phyloP scores from a whole-genome alignment of 2,888 invertebrate species.

The Microctonus aethiopoides region DNA sequence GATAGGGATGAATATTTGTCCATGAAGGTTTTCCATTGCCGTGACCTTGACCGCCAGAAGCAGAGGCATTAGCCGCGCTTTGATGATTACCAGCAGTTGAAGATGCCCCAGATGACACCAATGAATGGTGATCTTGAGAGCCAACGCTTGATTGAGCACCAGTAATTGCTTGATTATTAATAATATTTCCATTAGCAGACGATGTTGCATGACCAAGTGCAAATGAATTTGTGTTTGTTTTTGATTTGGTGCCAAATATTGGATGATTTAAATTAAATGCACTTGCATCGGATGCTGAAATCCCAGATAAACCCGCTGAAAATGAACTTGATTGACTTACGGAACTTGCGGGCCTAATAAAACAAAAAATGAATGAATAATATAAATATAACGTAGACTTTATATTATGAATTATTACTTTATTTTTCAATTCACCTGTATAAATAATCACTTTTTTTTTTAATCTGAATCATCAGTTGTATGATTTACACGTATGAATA shows the following conservation, averaged over 20 bases:
- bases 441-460: no score
- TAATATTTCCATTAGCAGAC: conserved; percentile 51
- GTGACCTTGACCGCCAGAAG: conserved; percentile 30
- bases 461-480: neutral
- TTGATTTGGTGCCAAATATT: conserved; percentile 47
- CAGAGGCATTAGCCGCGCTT: conserved; percentile 31
- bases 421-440: neutral
- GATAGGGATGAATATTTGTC: conserved; percentile 42
- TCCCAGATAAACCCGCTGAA: conserved; percentile 52
- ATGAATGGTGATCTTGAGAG: conserved; percentile 41
- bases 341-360: conserved; percentile 47
- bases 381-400: neutral
- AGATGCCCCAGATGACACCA: conserved; percentile 45
- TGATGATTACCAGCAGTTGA: conserved; percentile 41
- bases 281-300: conserved; percentile 52
- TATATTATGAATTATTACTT: neutral
- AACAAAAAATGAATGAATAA: no score
- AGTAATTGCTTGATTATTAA: conserved; percentile 53
- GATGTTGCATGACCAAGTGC: conserved; percentile 53
- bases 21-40: conserved; percentile 37
- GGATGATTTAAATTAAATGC: conserved; percentile 52
- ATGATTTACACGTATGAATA: neutral
- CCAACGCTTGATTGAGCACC: conserved; percentile 54
- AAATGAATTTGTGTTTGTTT: conserved; percentile 51
- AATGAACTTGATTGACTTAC: conserved; percentile 56